Base-by-base conservation (phyloP, 2,888 invertebrate genomes). In the Mystacides longicornis region DNA sequence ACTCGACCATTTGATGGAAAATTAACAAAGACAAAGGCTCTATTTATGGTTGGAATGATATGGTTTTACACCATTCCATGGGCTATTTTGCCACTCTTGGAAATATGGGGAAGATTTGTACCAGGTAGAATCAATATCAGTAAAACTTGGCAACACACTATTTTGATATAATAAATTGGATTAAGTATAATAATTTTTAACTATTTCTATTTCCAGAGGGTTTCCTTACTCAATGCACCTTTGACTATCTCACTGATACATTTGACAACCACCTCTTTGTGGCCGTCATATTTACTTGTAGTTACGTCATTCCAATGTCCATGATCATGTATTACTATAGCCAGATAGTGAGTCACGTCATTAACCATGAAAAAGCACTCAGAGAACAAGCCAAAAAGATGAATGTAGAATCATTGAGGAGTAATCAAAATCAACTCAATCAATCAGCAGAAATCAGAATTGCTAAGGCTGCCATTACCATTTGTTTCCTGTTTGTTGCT, bases 401-500 rank as follows among this genome's bases (percentile, higher is more conserved):
- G 92, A 92, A 92, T 66, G 89, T 92, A 0, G 90, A 92, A 65
- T 91, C 91, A 1, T 72, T 92, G 27, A 16, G 72, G 65, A 76
- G 83, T 60, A 83, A 89, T 71, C 83, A 86, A 68, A 78, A 81
- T 62, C 77, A 80, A 52, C 80, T 84, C 42, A 69, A 67, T 37
- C 79, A 89, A 62, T 87, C 89, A 0, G 88, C 89, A 0, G 92
- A 92, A 68, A 83, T 92, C 63, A 78, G 89, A 63, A 92, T 92
- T 65, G 91, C 92, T 0, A 92, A 92, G 67, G 90, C 93, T 9
- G 91, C 91, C 2, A 88, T 93, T 45, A 88, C 92, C 0, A 86
- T 92, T 43, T 88, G 92, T 65, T 93, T 89, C 69, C 72, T 92
- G 2, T 92, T 86, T 69, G 83, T 93, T 19, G 82, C 88, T 2